Evolutionary conservation across 2,797 vertebrate genomes (phyloP), one percentile per base, ranked within the genome.

Genomic region (Eleutherodactylus coqui): DNA sequence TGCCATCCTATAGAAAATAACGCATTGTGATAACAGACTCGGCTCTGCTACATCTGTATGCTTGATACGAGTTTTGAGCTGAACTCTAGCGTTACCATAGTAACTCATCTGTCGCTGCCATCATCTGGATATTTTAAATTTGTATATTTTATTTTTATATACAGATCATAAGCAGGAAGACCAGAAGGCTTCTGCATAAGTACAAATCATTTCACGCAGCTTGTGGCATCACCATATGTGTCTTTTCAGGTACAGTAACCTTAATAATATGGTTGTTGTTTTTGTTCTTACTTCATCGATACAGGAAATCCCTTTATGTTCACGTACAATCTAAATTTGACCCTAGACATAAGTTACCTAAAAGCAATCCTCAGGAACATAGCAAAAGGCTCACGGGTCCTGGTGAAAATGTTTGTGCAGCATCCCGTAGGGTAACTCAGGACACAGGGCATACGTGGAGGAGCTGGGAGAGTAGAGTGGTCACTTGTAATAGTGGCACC

Each of bases 161-260:
- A 87, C 93, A 99, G 98, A 93, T 98, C 89, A 94, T 95, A 72
- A 95, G 95, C 91, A 96, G 95, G 91, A 96, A 94, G 91, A 95
- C 96, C 8, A 96, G 98, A 88, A 95, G 98, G 86, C 90, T 99
- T 58, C 88, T 99, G 84, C 97, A 99, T 92, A 98, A 98, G 92
- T 97, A 96, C 90, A 98, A 97, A 93, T 96, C 95, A 76, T 98
- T 99, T 87, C 98, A 99, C 6, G 96, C 97, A 89, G 94, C 95
- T 0, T 99, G 97, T 86, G 98, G 98, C 58, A 88, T 96, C 41
- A 94, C 96, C 45, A 96, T 99, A 86, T 98, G 97, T 90, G 87
- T 98, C 90, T 98, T 99, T 91, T 98, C 98, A 92, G 97, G 98
- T 99, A 90, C n/a, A n/a, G 91, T 34, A 14, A 6, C 41, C 4